Evolutionary conservation across 2,888 invertebrate species (phyloP), one percentile per base, ranked within the genome.

Genomic region (Tetranychus truncatus): DNA sequence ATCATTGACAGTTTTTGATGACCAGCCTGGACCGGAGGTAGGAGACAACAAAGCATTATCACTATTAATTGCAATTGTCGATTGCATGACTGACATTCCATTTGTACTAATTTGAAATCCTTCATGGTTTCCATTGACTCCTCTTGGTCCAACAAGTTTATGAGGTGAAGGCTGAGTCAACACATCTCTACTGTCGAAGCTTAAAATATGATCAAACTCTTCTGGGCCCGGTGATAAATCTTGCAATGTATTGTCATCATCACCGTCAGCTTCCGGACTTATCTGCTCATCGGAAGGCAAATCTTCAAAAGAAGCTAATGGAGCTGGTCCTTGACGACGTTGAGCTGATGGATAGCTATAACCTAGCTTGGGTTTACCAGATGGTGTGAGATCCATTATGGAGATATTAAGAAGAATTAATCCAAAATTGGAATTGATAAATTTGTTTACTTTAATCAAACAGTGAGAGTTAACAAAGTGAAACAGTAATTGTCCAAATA

Each of bases 241-340:
- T 45, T 75, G 73, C 66, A 76, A 74, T 67, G 76, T 21, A 24
- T 66, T 24, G 20, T 66, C 73, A 46, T 78, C 78, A 21, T 66
- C 44, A 34, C 66, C 72, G 55, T 78, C 78, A 44, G 80, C 79
- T 79, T 78, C 81, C 78, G 86, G 84, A 82, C 86, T 88, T 74
- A 82, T 82, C 84, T 89, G 87, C 86, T 90, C 90, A 85, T 91
- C 91, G 44, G 80, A 79, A 21, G 81, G 81, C 74, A 88, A 87
- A 86, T 91, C 91, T 86, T 93, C 93, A 85, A 93, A 91, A 81
- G 92, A 93, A 83, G 93, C 93, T 84, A 93, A 90, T 82, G 93
- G 93, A 81, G 93, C 93, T 82, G 92, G 91, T 82, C 92, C 92
- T 86, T 91, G 89, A 84, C 91, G 89, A 76, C 81, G 80, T 85